Base-by-base conservation (phyloP, 2,888 invertebrate species). In the Sclerodermus sp. region DNA sequence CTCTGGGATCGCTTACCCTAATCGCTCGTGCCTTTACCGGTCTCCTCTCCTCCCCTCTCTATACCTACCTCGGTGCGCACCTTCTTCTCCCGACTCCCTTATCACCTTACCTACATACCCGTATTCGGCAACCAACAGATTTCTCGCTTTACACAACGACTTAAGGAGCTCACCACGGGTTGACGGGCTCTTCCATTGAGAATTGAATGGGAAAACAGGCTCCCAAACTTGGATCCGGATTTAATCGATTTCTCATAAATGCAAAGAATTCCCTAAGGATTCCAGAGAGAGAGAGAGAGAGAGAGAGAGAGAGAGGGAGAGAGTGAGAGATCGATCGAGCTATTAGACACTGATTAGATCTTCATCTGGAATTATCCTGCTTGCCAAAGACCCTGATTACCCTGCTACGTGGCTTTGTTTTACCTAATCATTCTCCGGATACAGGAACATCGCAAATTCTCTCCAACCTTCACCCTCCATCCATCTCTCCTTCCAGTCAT, bases 1-100 rank as follows among this genome's bases (percentile, higher is more conserved):
- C 62, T 54, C 10, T 37, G 55, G 68, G 62, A 68, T 61, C 68
- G 60, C 49, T 68, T 58, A 55, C 59, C 62, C 67, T 67, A 68
- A 67, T 67, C 67, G 68, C 52, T 50, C 48, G 47, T 52, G 58
- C 55, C 56, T 66, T 57, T 53, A 53, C 58, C 34, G 30, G 30
- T 30, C 30, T 30, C 30, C 8, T 30, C 10, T 10, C 10, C 30
- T 30, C 30, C 10, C 30, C 8, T 10, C 30, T 30, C 30, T 30
- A 10, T 30, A 10, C 30, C n/a, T n/a, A n/a, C n/a, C n/a, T n/a
- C n/a, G n/a, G n/a, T n/a, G n/a, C n/a, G n/a, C n/a, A n/a, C 8
- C 23, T 23, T 8, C 23, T 5, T 8, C 23, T 5, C 23, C 42
- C 46, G 31, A 36, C 39, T 37, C 43, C 34, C 38, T 16, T 31